These are phyloP conservation scores for Brachyalestes nurse DNA, from an alignment of 2,797 vertebrate species.

Conservation along the genomic window DNA sequence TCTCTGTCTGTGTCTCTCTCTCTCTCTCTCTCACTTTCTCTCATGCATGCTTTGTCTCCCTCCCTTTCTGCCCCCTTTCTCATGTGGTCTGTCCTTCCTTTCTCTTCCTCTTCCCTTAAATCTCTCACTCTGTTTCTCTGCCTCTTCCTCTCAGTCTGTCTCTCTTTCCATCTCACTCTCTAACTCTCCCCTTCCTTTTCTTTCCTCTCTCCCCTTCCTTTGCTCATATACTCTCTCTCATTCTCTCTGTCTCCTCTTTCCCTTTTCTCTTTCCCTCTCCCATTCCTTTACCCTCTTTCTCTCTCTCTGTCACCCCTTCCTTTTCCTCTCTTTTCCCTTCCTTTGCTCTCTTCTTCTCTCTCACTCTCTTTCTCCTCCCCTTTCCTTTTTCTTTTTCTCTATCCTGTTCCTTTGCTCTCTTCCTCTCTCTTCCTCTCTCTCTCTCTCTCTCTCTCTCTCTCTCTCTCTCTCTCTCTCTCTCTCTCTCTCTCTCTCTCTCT, in stretches of 20 bases:
- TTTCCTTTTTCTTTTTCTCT: too few relatives aligned
- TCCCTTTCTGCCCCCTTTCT: not conserved
- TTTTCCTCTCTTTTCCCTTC: constrained; percentile 68
- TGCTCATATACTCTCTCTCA: constrained; percentile 26
- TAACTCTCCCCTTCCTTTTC: not conserved
- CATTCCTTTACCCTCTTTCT: too few relatives aligned
- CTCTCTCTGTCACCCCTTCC: constrained; percentile 7
- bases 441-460: not conserved
- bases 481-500: not conserved
- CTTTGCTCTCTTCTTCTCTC: constrained; percentile 40
- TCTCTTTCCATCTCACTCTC: not conserved
- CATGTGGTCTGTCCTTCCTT: not conserved
- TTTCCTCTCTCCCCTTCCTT: not conserved
- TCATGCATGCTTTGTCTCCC: not conserved
- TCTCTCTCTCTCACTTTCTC: not conserved
- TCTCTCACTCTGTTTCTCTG: not conserved
- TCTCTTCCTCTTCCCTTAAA: not conserved
- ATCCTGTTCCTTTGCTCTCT: too few relatives aligned
- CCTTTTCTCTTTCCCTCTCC: not conserved
- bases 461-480: not conserved
- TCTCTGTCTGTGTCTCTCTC: not conserved
- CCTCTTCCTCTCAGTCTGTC: not conserved
- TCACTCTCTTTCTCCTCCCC: constrained; percentile 30
- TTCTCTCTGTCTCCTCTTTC: constrained; percentile 26
- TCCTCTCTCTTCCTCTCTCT: not conserved